Conservation (phyloP, 2,888 invertebrate species). For the Heteromyza rotundicornis region DNA sequence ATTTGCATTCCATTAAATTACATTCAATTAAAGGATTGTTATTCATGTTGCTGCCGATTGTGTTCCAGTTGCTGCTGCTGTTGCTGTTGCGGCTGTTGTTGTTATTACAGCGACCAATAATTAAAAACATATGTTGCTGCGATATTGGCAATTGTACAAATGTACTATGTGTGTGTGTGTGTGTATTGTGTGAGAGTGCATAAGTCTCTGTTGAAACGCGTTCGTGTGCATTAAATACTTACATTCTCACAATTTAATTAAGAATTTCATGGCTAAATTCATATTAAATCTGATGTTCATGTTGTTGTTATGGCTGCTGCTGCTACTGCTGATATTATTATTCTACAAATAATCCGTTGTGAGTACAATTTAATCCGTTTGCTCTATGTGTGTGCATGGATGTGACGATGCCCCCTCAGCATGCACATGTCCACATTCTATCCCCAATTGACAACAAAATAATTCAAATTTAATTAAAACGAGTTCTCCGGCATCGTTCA, state of each 20-base stretch:
- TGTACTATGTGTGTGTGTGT: background rate
- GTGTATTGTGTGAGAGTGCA: background rate
- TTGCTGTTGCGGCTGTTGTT: background rate
- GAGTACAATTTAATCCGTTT: background rate
- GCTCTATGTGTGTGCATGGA: background rate
- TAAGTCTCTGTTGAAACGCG: no score
- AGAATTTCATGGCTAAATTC: background rate
- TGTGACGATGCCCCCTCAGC: no score
- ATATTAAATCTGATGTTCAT: background rate
- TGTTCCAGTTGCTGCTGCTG: background rate
- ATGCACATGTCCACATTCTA: no score
- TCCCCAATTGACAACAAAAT: background rate
- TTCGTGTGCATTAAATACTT: no score
- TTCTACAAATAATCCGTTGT: background rate
- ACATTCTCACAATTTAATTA: background rate
- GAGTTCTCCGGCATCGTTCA: no score
- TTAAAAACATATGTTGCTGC: background rate
- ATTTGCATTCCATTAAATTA: background rate
- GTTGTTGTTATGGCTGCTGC: no score
- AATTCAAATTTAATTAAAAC: background rate
- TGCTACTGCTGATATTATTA: background rate
- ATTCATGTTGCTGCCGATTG: no score
- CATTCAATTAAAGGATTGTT: slow-evolving; percentile 3
- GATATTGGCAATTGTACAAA: background rate
- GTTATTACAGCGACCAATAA: background rate